phyloP scores from a whole-genome alignment of 1,140 invertebrate genomes.

The Trypoxylus dichotomus region DNA sequence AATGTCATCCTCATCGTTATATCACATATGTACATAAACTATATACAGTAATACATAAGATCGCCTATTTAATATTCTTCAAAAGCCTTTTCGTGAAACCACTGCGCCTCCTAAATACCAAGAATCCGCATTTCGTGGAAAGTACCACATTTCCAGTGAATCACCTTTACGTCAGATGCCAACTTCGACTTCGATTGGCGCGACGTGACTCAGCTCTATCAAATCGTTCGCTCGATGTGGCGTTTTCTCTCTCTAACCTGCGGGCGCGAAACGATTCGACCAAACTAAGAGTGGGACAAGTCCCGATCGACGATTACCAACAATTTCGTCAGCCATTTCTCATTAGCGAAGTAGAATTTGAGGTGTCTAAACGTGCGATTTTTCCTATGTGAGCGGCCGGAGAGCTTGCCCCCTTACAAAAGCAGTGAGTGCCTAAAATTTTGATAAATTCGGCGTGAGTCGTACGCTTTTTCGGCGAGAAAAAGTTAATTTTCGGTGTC shows the following conservation, averaged over 20 bases:
- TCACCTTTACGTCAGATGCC: not conserved
- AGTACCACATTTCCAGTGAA: not conserved
- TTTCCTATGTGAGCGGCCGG: not conserved
- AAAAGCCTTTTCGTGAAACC: too few species aligned
- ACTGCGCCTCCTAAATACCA: too few species aligned
- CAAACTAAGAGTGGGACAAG: not conserved
- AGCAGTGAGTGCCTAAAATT: too few species aligned
- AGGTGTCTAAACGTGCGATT: not conserved
- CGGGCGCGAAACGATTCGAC: not conserved
- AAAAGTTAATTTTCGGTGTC: too few species aligned
- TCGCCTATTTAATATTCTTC: too few species aligned
- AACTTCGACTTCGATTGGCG: not conserved
- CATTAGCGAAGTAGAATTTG: not conserved
- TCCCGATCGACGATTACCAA: not conserved
- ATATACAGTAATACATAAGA: too few species aligned
- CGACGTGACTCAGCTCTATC: not conserved
- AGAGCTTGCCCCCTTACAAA: too few species aligned
- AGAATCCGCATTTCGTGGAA: not conserved
- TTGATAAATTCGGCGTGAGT: too few species aligned
- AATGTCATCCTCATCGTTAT: too few species aligned
- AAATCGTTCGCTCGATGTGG: not conserved
- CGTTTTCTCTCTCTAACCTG: not conserved
- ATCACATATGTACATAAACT: too few species aligned
- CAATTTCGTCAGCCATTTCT: not conserved
- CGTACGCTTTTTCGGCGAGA: too few species aligned